Conservation (phyloP, 30 jellyfish, hydroid and myxozoan species). For the Catostylus mosaicus region DNA sequence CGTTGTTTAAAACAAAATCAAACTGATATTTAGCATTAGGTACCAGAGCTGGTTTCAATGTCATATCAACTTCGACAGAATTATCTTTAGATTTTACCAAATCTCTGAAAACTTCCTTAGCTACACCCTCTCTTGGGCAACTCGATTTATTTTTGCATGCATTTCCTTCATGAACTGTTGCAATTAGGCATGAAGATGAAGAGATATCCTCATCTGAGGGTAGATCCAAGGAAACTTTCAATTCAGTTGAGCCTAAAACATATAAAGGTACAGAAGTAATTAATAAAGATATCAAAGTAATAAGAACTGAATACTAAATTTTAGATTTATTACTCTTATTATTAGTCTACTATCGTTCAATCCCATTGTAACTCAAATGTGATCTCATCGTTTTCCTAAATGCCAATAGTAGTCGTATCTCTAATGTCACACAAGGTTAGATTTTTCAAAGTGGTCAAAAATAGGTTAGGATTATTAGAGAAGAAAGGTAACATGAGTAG, state of each 20-base stretch:
- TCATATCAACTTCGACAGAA: constrained; percentile 5
- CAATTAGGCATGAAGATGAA: constrained; percentile 14
- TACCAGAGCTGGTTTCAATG: background rate
- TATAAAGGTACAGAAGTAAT: too few species aligned
- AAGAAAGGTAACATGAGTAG: too few species aligned
- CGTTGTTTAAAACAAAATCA: constrained; percentile 19
- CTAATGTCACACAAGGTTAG: too few species aligned
- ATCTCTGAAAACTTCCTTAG: constrained; percentile 6
- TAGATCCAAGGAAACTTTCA: background rate
- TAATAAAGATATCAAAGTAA: too few species aligned
- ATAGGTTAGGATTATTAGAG: too few species aligned
- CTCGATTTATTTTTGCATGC: background rate
- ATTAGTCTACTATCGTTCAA: too few species aligned
- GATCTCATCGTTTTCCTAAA: too few species aligned
- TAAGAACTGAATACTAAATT: too few species aligned
- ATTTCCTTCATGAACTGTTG: background rate
- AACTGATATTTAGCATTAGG: constrained; percentile 7
- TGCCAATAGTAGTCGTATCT: too few species aligned
- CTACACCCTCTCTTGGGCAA: background rate
- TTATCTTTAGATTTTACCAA: background rate
- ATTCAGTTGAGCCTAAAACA: background rate
- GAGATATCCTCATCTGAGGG: background rate
- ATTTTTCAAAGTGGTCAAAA: too few species aligned
- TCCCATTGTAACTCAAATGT: too few species aligned
- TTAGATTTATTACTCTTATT: too few species aligned